A percentile compares a stretch with the other conserved stretches of the same genome.
phyloP scores from a whole-genome alignment of 2,888 invertebrate species.

The Sialis fuliginosa region DNA sequence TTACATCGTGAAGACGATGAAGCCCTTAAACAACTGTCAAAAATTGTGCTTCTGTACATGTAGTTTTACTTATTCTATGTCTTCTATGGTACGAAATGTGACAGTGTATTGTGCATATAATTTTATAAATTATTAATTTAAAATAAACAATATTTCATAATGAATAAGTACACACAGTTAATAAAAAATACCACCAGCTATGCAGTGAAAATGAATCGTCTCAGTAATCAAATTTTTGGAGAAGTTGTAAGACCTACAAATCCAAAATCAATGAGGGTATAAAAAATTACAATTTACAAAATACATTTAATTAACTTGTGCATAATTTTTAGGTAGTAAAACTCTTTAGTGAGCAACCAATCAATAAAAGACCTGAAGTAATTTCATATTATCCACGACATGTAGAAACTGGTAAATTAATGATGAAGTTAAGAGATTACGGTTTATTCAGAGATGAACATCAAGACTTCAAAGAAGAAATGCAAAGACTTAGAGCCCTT shows the following conservation, averaged over 20 bases:
- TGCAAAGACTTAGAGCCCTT: slow-evolving; percentile 53
- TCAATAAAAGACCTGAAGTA: slow-evolving; percentile 52
- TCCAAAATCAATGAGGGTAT: slow-evolving; percentile 50
- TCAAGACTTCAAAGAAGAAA: slow-evolving; percentile 76
- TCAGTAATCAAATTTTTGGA: slow-evolving; percentile 78
- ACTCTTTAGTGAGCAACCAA: slow-evolving; percentile 57
- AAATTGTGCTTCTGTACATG: no score
- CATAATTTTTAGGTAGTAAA: slow-evolving; percentile 35
- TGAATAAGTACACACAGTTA: slow-evolving; percentile 52
- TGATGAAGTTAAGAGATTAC: slow-evolving; percentile 53
- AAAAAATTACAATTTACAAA: slow-evolving; percentile 6
- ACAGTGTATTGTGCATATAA: no score
- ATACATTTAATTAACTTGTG: background rate
- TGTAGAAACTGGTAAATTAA: slow-evolving; percentile 53
- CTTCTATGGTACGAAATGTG: no score
- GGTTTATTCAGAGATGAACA: slow-evolving; percentile 79
- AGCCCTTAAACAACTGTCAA: no score
- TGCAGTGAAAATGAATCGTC: slow-evolving; percentile 64
- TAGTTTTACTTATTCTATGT: no score
- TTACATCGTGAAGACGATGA: no score
- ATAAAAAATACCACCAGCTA: slow-evolving; percentile 58
- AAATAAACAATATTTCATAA: slow-evolving; percentile 32
- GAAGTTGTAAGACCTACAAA: slow-evolving; percentile 67
- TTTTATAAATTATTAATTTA: background rate
- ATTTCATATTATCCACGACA: slow-evolving; percentile 78